Evolutionary conservation across 2,888 invertebrate species (phyloP).

Genomic region (Diaphora mendica): DNA sequence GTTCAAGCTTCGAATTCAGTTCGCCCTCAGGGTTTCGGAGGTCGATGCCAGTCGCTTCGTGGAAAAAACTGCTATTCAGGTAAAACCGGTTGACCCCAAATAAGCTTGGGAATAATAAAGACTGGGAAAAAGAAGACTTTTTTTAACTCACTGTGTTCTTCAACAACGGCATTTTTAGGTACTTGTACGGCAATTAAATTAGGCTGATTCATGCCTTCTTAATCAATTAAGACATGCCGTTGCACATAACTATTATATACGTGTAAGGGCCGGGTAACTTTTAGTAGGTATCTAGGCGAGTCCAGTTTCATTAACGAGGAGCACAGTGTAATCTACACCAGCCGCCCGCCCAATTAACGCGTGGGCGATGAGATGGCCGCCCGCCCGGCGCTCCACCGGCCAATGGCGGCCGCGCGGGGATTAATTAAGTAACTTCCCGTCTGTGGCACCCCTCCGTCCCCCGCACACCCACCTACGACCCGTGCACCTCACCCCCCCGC

Average conservation of each 20-base stretch:
- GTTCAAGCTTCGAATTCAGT: no score
- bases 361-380: conserved; percentile 81
- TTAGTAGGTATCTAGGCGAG: conserved; percentile 57
- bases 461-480: conserved; percentile 49
- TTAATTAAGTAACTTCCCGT: conserved; percentile 86
- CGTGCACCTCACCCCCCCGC: conserved; percentile 67
- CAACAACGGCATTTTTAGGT: neutral
- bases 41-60: no score
- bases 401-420: conserved; percentile 85
- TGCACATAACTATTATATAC: neutral
- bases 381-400: conserved; percentile 76
- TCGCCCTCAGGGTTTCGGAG: no score
- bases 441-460: conserved; percentile 63
- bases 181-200: neutral
- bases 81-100: no score
- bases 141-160: neutral
- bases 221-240: neutral
- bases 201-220: neutral
- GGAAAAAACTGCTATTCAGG: no score
- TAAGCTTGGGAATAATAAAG: no score
- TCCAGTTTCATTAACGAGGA: conserved; percentile 78
- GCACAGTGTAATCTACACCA: conserved; percentile 71
- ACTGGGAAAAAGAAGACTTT: no score
- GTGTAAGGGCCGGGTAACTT: conserved; percentile 26
- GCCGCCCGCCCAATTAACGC: conserved; percentile 85